Evolutionary conservation across 2,888 invertebrate genomes (phyloP).

Genomic region (Helicoverpa assulta): DNA sequence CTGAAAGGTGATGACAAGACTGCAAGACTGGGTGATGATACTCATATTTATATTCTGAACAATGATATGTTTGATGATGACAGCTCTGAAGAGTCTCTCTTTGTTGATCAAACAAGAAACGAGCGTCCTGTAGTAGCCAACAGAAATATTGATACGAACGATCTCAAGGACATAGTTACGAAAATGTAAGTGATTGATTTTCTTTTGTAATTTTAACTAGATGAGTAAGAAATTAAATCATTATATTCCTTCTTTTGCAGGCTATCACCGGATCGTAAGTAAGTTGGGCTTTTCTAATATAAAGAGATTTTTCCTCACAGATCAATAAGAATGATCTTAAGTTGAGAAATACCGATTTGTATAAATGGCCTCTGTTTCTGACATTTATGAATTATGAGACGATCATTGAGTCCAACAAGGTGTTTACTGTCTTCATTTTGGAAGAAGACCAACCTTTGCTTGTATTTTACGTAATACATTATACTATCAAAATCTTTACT

Average conservation of each 20-base stretch:
- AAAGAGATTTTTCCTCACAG: too few species aligned
- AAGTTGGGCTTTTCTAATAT: background rate
- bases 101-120: conserved; percentile 41
- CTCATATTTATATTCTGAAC: conserved; percentile 36
- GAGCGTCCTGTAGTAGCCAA: background rate
- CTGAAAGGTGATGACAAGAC: conserved; percentile 10
- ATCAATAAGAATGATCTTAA: too few species aligned
- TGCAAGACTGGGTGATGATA: conserved; percentile 7
- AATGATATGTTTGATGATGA: conserved; percentile 16
- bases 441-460: too few species aligned
- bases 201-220: background rate
- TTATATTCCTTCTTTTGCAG: conserved; percentile 11
- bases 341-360: too few species aligned
- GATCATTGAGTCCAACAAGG: too few species aligned
- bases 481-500: too few species aligned
- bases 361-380: too few species aligned
- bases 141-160: background rate
- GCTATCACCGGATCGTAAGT: conserved; percentile 14
- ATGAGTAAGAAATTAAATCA: background rate
- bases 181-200: conserved; percentile 30
- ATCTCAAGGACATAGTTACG: conserved; percentile 18
- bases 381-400: too few species aligned
- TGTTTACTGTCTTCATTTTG: too few species aligned
- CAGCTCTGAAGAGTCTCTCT: background rate
- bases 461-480: too few species aligned